Evolutionary conservation across 2,888 invertebrate genomes (phyloP).

Genomic region (Dynastes maya): DNA sequence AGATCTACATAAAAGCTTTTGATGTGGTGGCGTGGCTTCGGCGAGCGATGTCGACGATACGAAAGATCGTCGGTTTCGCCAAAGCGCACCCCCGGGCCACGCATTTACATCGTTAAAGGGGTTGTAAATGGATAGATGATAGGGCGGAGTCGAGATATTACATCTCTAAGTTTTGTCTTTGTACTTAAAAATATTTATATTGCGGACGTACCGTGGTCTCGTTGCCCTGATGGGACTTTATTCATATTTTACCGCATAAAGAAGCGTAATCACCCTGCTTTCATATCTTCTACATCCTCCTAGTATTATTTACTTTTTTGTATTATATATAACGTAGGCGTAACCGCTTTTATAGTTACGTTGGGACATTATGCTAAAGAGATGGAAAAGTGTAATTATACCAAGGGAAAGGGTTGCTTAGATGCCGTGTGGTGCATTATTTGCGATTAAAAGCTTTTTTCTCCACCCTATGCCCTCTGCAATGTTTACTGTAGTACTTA

Average conservation of each 20-base stretch:
- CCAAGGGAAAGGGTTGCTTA: constrained; percentile 15
- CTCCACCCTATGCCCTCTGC: neutral
- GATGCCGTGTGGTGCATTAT: constrained; percentile 8
- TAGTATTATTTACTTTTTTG: constrained; percentile 22
- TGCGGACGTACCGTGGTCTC: constrained; percentile 24
- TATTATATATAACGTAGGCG: constrained; percentile 14
- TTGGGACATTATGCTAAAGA: constrained; percentile 5
- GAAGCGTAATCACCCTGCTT: neutral
- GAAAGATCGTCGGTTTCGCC: constrained; percentile 59
- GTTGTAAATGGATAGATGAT: constrained; percentile 61
- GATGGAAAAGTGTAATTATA: constrained; percentile 36
- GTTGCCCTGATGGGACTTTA: neutral
- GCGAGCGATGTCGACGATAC: constrained; percentile 58
- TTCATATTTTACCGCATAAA: constrained; percentile 39
- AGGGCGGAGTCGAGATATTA: constrained; percentile 68
- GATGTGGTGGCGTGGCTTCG: constrained; percentile 67
- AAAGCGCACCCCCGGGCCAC: constrained; percentile 66
- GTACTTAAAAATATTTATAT: constrained; percentile 69
- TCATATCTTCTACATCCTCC: neutral
- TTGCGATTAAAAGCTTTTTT: neutral
- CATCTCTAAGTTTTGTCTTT: constrained; percentile 70
- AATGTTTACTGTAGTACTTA: neutral
- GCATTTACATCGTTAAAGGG: constrained; percentile 70
- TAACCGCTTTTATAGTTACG: constrained; percentile 28
- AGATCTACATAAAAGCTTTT: constrained; percentile 70